Evolutionary conservation across 2,797 vertebrate species (phyloP), one percentile per base, ranked within the genome.

Genomic region (Tiaroga cobitis): DNA sequence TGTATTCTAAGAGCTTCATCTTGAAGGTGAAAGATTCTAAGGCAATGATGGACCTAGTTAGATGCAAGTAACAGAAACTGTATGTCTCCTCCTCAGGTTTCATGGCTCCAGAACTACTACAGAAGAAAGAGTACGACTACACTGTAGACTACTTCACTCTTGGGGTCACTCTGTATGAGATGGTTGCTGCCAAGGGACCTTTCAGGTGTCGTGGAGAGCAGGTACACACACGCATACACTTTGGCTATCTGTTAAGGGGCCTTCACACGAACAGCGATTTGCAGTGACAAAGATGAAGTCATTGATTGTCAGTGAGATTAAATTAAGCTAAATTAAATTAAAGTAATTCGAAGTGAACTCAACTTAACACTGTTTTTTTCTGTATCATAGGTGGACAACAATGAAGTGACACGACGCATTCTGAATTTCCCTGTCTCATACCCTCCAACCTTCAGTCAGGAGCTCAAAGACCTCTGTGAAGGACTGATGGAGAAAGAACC

Each of bases 71-170:
- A 80, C 0, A 49, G 2, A n/a, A 18, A 39, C 24, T 41, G 18
- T 86, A 29, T 85, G 41, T 34, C 3, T 82, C 21, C 41, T 83
- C 24, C 69, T 2, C 10, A 96, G 95, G 95, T 63, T 96, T 95
- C 89, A 95, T 96, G 95, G 95, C 95, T 83, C 95, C 95, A 77
- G 95, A 96, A 89, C 89, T 95, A 77, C 80, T 95, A 29, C 88
- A 94, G 87, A 94, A 93, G 81, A 94, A 95, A 87, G 86, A 93
- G 39, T 96, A 96, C 2, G 91, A 95, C 88, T 96, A 95, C 91
- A 70, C 90, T 0, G 95, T 95, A 88, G 95, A 96, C 86, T 96
- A 95, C 82, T 96, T 96, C 29, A 96, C 95, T 63, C 90, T 96
- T 63, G 95, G 95, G 69, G 94, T 96, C 83, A 96, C 94, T 0